Conservation (phyloP, 64 coral and sea anemone species). For the Stichodactyla helianthus region DNA sequence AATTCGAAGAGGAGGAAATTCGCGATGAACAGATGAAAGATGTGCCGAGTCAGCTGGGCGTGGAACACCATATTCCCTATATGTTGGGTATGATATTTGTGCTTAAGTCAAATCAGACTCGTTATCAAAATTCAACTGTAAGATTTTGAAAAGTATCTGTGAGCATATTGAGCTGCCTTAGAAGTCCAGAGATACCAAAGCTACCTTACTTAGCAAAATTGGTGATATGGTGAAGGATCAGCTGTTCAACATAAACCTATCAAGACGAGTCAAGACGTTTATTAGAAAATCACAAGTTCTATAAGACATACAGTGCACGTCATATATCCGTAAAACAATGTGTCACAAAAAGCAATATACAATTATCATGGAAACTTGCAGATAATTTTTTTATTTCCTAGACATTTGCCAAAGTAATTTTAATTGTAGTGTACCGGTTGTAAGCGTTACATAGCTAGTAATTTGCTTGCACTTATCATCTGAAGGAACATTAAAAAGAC, state of each 20-base stretch:
- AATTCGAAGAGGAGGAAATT: constrained; percentile 20
- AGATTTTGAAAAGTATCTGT: constrained; percentile 29
- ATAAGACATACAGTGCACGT: background rate
- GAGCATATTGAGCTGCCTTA: constrained; percentile 31
- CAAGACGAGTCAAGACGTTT: background rate
- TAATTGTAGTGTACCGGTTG: too few relatives aligned
- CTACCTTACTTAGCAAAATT: constrained; percentile 25
- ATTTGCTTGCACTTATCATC: too few relatives aligned
- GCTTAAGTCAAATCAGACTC: constrained; percentile 17
- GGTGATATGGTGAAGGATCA: constrained; percentile 29
- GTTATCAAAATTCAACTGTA: constrained; percentile 27
- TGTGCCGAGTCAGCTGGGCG: constrained; percentile 27
- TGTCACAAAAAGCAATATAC: background rate
- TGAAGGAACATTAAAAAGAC: too few relatives aligned
- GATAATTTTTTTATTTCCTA: background rate
- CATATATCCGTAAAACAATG: background rate
- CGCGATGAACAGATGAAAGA: constrained; percentile 28
- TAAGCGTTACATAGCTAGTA: too few relatives aligned
- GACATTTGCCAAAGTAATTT: too few relatives aligned
- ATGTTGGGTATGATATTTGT: constrained; percentile 46
- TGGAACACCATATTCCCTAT: constrained; percentile 48
- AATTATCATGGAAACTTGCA: too few relatives aligned
- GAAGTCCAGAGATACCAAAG: constrained; percentile 21
- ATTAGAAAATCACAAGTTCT: background rate
- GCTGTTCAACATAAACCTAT: constrained; percentile 10